Evolutionary conservation across 2,797 vertebrate genomes (phyloP).

Genomic region (Crocidura indochinensis): DNA sequence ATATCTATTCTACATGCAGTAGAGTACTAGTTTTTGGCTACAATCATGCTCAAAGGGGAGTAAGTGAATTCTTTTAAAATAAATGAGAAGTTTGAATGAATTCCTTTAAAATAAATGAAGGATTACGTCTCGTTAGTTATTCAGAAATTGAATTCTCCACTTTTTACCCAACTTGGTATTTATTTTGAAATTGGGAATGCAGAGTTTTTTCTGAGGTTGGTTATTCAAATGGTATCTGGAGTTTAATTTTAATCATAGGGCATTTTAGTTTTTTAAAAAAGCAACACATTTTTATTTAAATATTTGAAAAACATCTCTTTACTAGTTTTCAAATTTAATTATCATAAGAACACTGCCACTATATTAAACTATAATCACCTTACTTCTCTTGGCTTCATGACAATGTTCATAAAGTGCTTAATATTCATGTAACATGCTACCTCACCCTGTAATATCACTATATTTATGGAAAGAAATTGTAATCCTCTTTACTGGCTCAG

Average conservation of each 20-base stretch:
- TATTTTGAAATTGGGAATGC: conserved; percentile 65
- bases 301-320: conserved; percentile 83
- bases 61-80: neutral
- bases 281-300: conserved; percentile 84
- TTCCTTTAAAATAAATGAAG: too few species aligned
- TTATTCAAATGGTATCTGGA: conserved; percentile 52
- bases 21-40: neutral
- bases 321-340: conserved; percentile 90
- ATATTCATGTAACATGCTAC: conserved; percentile 92
- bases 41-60: neutral
- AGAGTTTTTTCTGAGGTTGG: conserved; percentile 13
- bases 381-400: conserved; percentile 89
- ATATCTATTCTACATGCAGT: neutral
- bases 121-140: conserved; percentile 27
- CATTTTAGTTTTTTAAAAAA: conserved; percentile 77
- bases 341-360: conserved; percentile 88
- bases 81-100: neutral
- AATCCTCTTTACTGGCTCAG: conserved; percentile 93
- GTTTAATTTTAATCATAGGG: conserved; percentile 80
- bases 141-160: neutral
- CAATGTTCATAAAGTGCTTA: conserved; percentile 90
- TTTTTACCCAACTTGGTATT: neutral
- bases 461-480: conserved; percentile 93
- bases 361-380: conserved; percentile 91
- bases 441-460: conserved; percentile 91